Evolutionary conservation across 2,888 invertebrate genomes (phyloP).

Genomic region (Lasioglossum leucozonium): DNA sequence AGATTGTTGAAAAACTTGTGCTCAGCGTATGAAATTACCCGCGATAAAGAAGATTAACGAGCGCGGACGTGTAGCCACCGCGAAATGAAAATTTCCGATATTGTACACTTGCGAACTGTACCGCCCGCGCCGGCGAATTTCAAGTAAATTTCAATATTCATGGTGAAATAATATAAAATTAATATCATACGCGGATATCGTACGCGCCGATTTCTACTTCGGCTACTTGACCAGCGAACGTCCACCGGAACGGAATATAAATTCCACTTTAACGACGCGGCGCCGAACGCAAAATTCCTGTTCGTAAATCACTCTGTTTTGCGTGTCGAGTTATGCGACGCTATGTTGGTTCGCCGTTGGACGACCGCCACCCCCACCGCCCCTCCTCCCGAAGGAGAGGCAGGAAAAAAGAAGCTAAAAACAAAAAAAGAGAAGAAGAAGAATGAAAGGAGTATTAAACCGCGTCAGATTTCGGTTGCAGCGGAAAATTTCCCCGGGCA

Average conservation of each 20-base stretch:
- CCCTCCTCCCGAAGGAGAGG: background rate
- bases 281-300: conserved; percentile 19
- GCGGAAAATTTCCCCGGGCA: conserved; percentile 16
- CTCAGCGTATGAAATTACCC: conserved; percentile 7
- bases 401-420: background rate
- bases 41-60: conserved; percentile 20
- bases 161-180: conserved; percentile 18
- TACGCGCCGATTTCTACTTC: background rate
- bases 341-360: background rate
- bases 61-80: background rate
- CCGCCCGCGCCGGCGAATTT: conserved; percentile 3
- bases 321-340: conserved; percentile 1
- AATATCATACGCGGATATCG: background rate
- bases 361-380: no score
- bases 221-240: background rate
- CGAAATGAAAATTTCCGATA: background rate
- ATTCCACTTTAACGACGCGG: conserved; percentile 15
- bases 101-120: background rate
- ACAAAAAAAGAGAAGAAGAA: background rate
- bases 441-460: background rate
- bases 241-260: conserved; percentile 9
- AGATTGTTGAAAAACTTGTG: background rate
- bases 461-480: conserved; percentile 19
- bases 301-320: conserved; percentile 29
- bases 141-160: conserved; percentile 3